Evolutionary conservation across 2,888 invertebrate genomes (phyloP), one percentile per base, ranked within the genome.

Genomic region (Endotricha flammealis): DNA sequence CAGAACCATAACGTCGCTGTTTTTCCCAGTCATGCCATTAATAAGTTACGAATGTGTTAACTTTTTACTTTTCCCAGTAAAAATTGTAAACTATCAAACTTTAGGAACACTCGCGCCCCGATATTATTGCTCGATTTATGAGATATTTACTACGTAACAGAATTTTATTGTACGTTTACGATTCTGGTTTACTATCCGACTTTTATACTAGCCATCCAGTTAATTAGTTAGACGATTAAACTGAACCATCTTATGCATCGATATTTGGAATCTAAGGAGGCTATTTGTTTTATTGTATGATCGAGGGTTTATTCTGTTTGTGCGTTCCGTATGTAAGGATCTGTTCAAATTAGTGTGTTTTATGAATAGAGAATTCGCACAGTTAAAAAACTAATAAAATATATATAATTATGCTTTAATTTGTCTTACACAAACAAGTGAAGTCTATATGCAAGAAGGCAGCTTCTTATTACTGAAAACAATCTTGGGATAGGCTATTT

Each of bases 171-270:
- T 63, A 61, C 57, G 64, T 75, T 79, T 82, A 82, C 71, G 77
- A 75, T 63, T 64, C 57, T 65, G 8, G 20, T 68, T 70, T 63
- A 70, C 59, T 66, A 63, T 63, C 54, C 55, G 58, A 58, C 59
- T 70, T 73, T 69, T 71, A 68, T 68, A 66, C 53, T 54, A 59
- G 51, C 64, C 61, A 55, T 66, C 64, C 50, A 63, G 71, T 81
- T 81, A 80, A 81, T 82, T 81, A 80, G 78, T 59, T 67, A 57
- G 53, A 42, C 64, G 69, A 73, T 79, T 75, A 74, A 74, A 69
- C 57, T 55, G 46, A 32, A 34, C 37, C 35, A 31, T 39, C 41
- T 46, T 40, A 12, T 27, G 4, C 24, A 11, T 55, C 48, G 67
- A 57, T 61, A 49, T 50, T 51, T 48, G 50, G 39, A 48, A 43